Evolutionary conservation across 2,888 invertebrate species (phyloP), one percentile per base, ranked within the genome.

Genomic region (Zygothrica quintamaculata): DNA sequence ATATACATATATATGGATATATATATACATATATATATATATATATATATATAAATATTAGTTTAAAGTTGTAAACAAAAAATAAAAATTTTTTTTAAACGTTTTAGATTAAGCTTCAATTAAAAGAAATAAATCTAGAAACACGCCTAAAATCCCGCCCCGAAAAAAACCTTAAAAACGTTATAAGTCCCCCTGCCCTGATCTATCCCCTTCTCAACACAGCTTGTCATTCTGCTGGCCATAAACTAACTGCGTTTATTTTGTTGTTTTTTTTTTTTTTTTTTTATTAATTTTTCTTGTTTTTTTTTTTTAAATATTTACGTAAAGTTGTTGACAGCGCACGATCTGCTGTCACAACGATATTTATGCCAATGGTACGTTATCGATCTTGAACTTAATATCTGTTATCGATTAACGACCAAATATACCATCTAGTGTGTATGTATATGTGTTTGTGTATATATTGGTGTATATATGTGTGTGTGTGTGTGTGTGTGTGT

Each of bases 61-160:
- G 72, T 82, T 84, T 81, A 73, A 80, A 66, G 82, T 85, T 85
- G 65, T 82, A 85, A 82, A 85, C 76, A 58, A 75, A 80, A 85
- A 75, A 70, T 73, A 79, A 82, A 80, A 75, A n/a, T n/a, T n/a
- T 12, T 58, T 62, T 60, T 85, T 75, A 65, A 78, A 78, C 75
- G 65, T 67, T 66, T 67, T 67, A 51, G 73, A 72, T 71, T 57
- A 66, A 51, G 66, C 36, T 37, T 34, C 11, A 9, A 11, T 3
- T 2, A 34, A 46, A 56, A 60, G 48, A 42, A n/a, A 71, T 37
- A 51, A 22, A 46, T 29, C 43, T 26, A 39, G 1, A 60, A 36
- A 55, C 51, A 37, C 40, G 56, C 34, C 34, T 42, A 44, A 8
- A 42, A 12, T 26, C 43, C 44, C 6, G 31, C 52, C 57, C 43